These are phyloP conservation scores for Macrotis lagotis DNA, from an alignment of 2,113 vertebrate genomes.

Conservation along the genomic window DNA sequence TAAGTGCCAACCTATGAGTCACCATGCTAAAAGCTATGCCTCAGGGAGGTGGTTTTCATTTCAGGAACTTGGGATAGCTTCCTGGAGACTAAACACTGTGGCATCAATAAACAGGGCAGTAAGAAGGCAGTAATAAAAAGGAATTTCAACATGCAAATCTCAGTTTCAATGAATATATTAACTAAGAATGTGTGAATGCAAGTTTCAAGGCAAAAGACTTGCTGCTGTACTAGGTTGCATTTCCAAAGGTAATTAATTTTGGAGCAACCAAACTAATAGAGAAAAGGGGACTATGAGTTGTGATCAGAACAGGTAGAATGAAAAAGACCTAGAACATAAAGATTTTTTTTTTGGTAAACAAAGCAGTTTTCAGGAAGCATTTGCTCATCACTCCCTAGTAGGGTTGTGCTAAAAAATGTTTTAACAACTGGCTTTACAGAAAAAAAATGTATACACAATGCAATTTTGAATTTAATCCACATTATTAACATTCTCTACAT, in stretches of 20 bases:
- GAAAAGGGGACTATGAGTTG: background rate
- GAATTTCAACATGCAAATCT: conserved; percentile 73
- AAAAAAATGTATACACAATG: background rate
- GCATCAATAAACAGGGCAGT: conserved; percentile 78
- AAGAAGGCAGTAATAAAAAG: conserved; percentile 68
- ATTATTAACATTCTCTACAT: conserved; percentile 8
- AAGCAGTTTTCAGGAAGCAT: background rate
- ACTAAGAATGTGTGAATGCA: conserved; percentile 2
- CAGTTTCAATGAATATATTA: conserved; percentile 60
- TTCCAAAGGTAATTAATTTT: background rate
- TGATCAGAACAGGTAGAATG: background rate
- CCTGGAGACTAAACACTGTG: conserved; percentile 81
- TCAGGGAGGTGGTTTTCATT: conserved; percentile 81
- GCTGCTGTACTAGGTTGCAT: background rate
- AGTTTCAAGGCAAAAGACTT: background rate
- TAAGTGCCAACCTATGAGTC: conserved; percentile 81
- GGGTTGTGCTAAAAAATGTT: background rate
- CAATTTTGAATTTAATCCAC: background rate
- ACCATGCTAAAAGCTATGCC: conserved; percentile 71
- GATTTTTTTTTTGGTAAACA: background rate
- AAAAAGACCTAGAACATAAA: conserved; percentile 33
- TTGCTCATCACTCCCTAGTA: background rate
- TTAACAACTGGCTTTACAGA: background rate
- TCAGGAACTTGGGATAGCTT: conserved; percentile 80
- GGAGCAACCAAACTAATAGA: background rate